Percentiles rank a stretch among this genome's conserved stretches.
Conservation (phyloP, 1,140 invertebrate species). For the Uloborus diversus region DNA sequence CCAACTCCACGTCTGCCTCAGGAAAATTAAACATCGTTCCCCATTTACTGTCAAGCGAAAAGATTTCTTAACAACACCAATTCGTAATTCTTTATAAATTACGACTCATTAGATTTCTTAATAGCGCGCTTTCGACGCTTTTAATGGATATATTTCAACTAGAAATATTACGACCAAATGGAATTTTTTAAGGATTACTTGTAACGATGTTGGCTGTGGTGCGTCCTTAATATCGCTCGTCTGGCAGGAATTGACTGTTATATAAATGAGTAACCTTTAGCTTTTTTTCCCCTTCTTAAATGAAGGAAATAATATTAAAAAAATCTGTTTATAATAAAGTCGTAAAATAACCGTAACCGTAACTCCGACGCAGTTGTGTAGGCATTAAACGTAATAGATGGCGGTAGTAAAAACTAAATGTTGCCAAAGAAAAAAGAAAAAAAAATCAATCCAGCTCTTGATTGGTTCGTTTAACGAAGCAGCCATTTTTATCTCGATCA, state of each 20-base stretch:
- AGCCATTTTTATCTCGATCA: constrained; percentile 34
- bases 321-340: constrained; percentile 52
- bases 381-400: constrained; percentile 39
- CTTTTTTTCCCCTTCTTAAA: neutral
- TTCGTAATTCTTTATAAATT: constrained; percentile 27
- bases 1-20: no score
- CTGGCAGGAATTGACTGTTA: constrained; percentile 26
- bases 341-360: constrained; percentile 50
- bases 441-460: constrained; percentile 11
- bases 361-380: neutral
- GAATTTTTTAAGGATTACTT: constrained; percentile 7
- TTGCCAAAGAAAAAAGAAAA: constrained; percentile 4
- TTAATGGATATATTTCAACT: constrained; percentile 37
- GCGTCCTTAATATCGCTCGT: neutral
- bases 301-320: neutral
- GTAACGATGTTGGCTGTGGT: no score
- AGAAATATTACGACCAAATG: constrained; percentile 8
- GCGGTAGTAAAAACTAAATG: constrained; percentile 32
- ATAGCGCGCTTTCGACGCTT: constrained; percentile 8
- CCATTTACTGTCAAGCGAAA: no score
- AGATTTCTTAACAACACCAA: neutral
- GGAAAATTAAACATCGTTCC: no score
- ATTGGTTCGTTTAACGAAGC: constrained; percentile 37
- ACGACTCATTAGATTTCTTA: constrained; percentile 43
- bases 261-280: constrained; percentile 29